Conservation (phyloP, 2,888 invertebrate species). For the Drepana falcataria region DNA sequence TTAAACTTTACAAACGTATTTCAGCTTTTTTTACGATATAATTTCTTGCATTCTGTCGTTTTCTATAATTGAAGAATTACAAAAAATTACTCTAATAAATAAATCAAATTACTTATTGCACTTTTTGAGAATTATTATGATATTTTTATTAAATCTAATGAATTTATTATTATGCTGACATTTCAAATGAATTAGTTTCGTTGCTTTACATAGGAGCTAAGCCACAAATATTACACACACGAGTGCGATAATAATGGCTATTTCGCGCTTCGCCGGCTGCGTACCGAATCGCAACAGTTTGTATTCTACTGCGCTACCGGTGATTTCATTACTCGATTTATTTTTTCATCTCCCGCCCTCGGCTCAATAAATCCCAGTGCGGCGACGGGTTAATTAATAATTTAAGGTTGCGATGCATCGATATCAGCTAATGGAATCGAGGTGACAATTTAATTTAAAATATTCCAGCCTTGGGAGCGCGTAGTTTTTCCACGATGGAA, state of each 20-base stretch:
- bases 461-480: slow-evolving; percentile 3
- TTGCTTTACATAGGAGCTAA: background rate
- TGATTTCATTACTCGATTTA: slow-evolving; percentile 69
- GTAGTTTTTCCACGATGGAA: background rate
- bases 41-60: no score
- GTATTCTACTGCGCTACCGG: slow-evolving; percentile 40
- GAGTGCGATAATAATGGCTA: slow-evolving; percentile 60
- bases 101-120: no score
- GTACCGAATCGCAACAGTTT: slow-evolving; percentile 46
- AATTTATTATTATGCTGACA: no score
- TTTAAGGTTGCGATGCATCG: slow-evolving; percentile 45
- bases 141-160: no score
- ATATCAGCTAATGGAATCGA: slow-evolving; percentile 32
- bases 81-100: no score
- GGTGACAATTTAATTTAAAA: slow-evolving; percentile 33
- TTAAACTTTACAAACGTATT: no score
- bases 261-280: slow-evolving; percentile 51
- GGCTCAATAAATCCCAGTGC: slow-evolving; percentile 61
- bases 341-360: slow-evolving; percentile 52
- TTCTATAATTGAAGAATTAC: no score
- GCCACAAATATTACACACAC: slow-evolving; percentile 27
- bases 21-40: no score
- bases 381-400: slow-evolving; percentile 70
- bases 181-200: no score
- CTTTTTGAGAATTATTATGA: no score